Evolutionary conservation across 2,113 vertebrate species (phyloP), one percentile per base, ranked within the genome.

Genomic region (Laticauda colubrina): DNA sequence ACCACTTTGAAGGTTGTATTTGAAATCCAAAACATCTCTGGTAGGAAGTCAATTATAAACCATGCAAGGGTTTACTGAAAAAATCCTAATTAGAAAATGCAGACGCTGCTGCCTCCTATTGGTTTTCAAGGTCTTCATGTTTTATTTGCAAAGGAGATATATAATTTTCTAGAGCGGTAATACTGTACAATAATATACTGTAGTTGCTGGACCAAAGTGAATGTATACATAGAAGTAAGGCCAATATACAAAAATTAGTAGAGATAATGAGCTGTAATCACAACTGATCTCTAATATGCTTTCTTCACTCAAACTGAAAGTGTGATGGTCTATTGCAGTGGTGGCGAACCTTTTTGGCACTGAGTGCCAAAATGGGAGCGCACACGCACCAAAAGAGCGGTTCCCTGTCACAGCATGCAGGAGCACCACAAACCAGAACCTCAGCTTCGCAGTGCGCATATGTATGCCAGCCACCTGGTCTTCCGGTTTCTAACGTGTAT

Each of bases 101-200:
- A 39, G 53, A 10, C 43, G 24, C 61, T 88, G 43, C 93, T 92
- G 91, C 89, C 61, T 85, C 89, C 89, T 75, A 20, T 53, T 94
- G 85, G 85, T 20, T 87, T 43, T 34, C 29, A 23, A 26, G 9
- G 34, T 29, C 75, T 39, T 88, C 56, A 24, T 64, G 7, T 34
- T 59, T 53, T 54, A 59, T n/a, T 34, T 23, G 43, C 8, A 1
- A 18, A 56, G 39, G 39, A 75, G 21, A 55, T 55, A n/a, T 45
- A 26, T 45, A 43, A 4, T 90, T 43, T 12, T 15, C 9, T 48
- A 18, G 39, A 91, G 2, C 56, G 29, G 64, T 20, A 39, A 56
- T 45, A 39, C 55, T 23, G 12, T 69, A 45, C 4, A 24, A 39
- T 57, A 89, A 57, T 23, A 57, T 39, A n/a, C 14, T 57, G 39